phyloP scores from a whole-genome alignment of 1,140 invertebrate genomes.

The Euschistus heros region DNA sequence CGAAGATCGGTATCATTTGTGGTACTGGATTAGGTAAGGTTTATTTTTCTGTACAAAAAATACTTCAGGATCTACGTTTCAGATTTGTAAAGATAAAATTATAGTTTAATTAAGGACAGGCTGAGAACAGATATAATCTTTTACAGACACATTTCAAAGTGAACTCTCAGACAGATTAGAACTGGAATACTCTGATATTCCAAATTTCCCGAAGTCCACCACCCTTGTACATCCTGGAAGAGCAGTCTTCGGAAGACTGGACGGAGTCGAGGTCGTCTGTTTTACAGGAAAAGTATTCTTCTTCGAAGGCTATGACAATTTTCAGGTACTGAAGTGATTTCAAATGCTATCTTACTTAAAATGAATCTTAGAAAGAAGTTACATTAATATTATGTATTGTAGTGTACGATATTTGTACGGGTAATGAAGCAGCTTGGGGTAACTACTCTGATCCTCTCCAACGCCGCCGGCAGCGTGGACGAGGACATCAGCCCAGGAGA shows the following conservation, averaged over 20 bases:
- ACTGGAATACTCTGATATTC: slow-evolving; percentile 70
- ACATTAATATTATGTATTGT: slow-evolving; percentile 31
- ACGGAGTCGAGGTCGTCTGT: slow-evolving; percentile 68
- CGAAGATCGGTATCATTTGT: slow-evolving; percentile 86
- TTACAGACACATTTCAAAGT: slow-evolving; percentile 13
- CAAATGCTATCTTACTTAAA: too few relatives aligned
- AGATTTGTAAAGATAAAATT: not conserved
- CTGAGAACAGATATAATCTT: not conserved
- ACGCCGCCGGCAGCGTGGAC: slow-evolving; percentile 90
- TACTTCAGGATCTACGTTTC: too few relatives aligned
- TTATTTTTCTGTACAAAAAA: slow-evolving; percentile 15
- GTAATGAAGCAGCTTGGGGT: slow-evolving; percentile 91
- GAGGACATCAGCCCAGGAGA: slow-evolving; percentile 76
- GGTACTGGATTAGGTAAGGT: slow-evolving; percentile 76
- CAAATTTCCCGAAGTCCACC: slow-evolving; percentile 80
- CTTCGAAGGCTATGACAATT: slow-evolving; percentile 77
- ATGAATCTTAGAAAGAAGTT: too few relatives aligned
- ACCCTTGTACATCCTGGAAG: slow-evolving; percentile 85
- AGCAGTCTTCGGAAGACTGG: slow-evolving; percentile 78
- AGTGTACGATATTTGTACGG: slow-evolving; percentile 86
- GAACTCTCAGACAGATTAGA: slow-evolving; percentile 1
- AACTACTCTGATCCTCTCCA: slow-evolving; percentile 77
- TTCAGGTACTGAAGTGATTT: not conserved
- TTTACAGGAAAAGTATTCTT: slow-evolving; percentile 95
- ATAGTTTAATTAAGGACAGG: not conserved